A percentile compares a stretch with the other conserved stretches of the same genome.
These are phyloP conservation scores for Tiaroga cobitis DNA, from an alignment of 2,797 vertebrate species.

Conservation along the genomic window DNA sequence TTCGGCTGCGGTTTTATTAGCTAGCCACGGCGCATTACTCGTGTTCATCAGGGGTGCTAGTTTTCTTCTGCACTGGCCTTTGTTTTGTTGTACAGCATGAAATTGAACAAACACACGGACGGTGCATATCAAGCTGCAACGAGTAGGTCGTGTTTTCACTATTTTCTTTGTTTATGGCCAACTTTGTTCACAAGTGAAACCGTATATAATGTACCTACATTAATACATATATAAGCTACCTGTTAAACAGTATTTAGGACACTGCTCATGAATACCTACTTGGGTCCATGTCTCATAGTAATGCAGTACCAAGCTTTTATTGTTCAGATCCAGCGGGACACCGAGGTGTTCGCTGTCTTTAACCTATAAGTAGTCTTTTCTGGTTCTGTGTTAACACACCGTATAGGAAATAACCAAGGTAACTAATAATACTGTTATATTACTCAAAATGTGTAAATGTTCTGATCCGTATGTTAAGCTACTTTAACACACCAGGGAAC, in stretches of 20 bases:
- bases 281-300: constrained; percentile 33
- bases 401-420: constrained; percentile 37
- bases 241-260: constrained; percentile 43
- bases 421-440: constrained; percentile 36
- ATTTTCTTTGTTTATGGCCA: background rate
- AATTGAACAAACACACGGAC: constrained; percentile 72
- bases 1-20: constrained; percentile 37
- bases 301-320: constrained; percentile 45
- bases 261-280: constrained; percentile 30
- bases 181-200: constrained; percentile 24
- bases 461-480: constrained; percentile 45
- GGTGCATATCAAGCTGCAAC: constrained; percentile 28
- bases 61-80: constrained; percentile 60
- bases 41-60: constrained; percentile 24
- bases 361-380: constrained; percentile 33
- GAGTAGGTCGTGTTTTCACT: constrained; percentile 15
- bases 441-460: constrained; percentile 38
- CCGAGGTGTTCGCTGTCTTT: constrained; percentile 13
- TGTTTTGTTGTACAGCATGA: constrained; percentile 73
- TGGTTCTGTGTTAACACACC: constrained; percentile 38
- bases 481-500: constrained; percentile 35
- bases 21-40: constrained; percentile 7
- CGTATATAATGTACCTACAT: constrained; percentile 32
- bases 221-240: constrained; percentile 46
- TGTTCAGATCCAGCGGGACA: constrained; percentile 15